Base-by-base conservation (phyloP, 2,888 invertebrate species). In the Baronia brevicornis region DNA sequence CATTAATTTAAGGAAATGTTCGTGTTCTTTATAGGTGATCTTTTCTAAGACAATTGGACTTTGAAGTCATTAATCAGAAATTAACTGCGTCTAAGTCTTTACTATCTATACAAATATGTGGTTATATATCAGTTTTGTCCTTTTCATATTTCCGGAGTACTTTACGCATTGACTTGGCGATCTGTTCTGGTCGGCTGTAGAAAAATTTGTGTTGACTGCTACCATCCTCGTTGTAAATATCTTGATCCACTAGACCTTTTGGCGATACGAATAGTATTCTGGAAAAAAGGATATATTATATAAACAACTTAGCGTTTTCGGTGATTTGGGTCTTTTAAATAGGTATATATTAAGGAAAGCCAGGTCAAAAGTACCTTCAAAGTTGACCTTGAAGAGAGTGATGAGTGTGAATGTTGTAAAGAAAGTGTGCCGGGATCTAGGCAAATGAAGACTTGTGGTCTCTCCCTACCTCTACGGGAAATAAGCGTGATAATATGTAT, bases 241-340 rank as follows among this genome's bases (percentile, higher is more conserved):
- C 84, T 3, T 62, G 49, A 49, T 87, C 82, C 1, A 90, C 79
- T 8, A 66, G 47, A 1, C 89, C 89, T 31, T 72, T 62, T 5
- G 88, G 79, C 36, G 86, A 84, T 34, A 89, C 68, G 61, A 91
- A 91, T 12, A 91, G 64, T 18, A 91, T 88, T 49, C 90, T 85
- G 59, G 2, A 52, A 54, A 43, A 19, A 14, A 27, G 14, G 19
- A 21, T 12, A 12, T 5, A 26, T 3, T 9, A 6, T 3, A 23
- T n/a, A 12, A n/a, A 12, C 5, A 8, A 3, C 14, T 2, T 3
- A 9, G 3, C 5, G 5, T 3, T 26, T 25, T 13, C 11, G 3
- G 1, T n/a, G 8, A 10, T 14, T 11, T 28, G 13, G 17, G 11
- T 10, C 14, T 15, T 28, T 7, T 9, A 22, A n/a, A 6, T n/a